These are phyloP conservation scores for Propithecus coquereli DNA, from an alignment of 2,113 vertebrate species.

Conservation along the genomic window DNA sequence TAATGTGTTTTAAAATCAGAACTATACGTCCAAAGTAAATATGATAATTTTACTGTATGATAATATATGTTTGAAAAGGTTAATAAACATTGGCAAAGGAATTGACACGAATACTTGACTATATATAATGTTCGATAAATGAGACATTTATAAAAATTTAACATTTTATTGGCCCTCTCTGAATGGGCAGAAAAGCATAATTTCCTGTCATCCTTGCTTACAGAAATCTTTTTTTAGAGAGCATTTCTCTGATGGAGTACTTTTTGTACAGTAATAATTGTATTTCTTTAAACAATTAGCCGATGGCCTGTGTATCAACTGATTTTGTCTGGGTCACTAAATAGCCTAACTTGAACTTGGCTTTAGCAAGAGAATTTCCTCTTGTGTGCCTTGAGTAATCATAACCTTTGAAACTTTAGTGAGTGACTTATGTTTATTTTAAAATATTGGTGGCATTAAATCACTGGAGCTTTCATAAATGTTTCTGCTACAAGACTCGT, in stretches of 20 bases:
- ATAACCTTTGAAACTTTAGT: slow-evolving; percentile 59
- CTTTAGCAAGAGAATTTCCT: not conserved
- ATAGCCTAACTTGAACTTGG: not conserved
- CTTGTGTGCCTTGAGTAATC: slow-evolving; percentile 34
- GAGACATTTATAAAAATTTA: not conserved
- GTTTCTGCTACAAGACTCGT: not conserved
- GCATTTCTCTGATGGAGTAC: not conserved
- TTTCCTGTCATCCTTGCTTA: slow-evolving; percentile 23
- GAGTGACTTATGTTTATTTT: slow-evolving; percentile 44
- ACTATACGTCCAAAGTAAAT: not conserved
- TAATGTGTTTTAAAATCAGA: slow-evolving; percentile 9
- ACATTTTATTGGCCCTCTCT: not conserved
- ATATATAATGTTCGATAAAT: not conserved
- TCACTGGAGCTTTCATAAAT: not conserved
- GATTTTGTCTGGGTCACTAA: not conserved
- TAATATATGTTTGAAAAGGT: not conserved
- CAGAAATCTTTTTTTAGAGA: slow-evolving; percentile 6
- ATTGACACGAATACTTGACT: not conserved
- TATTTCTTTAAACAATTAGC: slow-evolving; percentile 20
- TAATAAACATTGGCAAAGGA: not conserved
- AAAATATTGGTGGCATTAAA: slow-evolving; percentile 23
- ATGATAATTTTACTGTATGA: not conserved
- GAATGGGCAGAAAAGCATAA: not conserved
- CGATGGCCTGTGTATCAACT: not conserved
- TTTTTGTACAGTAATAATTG: not conserved